Evolutionary conservation across 2,797 vertebrate species (phyloP).

Genomic region (Centropyge bicolor): DNA sequence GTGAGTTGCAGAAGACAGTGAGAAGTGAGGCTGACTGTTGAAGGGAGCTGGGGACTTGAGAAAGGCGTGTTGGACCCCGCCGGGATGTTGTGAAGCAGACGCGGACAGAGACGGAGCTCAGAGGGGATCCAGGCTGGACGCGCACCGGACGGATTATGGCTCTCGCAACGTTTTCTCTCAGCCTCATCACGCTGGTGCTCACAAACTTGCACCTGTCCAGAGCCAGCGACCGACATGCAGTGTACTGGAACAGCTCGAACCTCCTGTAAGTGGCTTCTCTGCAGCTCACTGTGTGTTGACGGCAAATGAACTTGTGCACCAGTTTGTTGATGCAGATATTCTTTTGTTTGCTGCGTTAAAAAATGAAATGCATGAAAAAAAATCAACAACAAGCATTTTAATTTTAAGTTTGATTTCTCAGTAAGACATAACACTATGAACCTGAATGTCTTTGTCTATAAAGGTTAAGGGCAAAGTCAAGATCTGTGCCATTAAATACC

Average conservation of each 20-base stretch:
- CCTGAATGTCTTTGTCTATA: not conserved
- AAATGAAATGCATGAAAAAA: not conserved
- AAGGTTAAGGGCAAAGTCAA: too few species aligned
- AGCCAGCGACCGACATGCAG: constrained; percentile 83
- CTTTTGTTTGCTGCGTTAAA: constrained; percentile 15
- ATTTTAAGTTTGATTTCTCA: not conserved
- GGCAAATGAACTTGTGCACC: constrained; percentile 6
- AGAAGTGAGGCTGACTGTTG: constrained; percentile 48
- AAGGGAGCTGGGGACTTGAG: constrained; percentile 70
- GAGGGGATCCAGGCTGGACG: constrained; percentile 57
- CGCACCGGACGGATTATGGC: constrained; percentile 82
- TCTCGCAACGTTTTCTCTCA: constrained; percentile 79
- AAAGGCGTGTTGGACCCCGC: constrained; percentile 48
- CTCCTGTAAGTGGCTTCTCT: constrained; percentile 77
- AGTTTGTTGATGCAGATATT: constrained; percentile 35
- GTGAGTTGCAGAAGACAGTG: constrained; percentile 73
- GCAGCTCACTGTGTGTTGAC: not conserved
- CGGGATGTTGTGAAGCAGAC: constrained; percentile 81
- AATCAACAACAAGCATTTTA: not conserved
- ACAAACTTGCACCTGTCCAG: constrained; percentile 78
- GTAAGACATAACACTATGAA: not conserved
- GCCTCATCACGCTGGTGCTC: constrained; percentile 82
- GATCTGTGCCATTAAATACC: not conserved
- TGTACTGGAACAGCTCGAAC: constrained; percentile 88
- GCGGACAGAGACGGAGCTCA: constrained; percentile 61